Evolutionary conservation across 2,888 invertebrate genomes (phyloP), one percentile per base, ranked within the genome.

Genomic region (Coenonympha glycerion): DNA sequence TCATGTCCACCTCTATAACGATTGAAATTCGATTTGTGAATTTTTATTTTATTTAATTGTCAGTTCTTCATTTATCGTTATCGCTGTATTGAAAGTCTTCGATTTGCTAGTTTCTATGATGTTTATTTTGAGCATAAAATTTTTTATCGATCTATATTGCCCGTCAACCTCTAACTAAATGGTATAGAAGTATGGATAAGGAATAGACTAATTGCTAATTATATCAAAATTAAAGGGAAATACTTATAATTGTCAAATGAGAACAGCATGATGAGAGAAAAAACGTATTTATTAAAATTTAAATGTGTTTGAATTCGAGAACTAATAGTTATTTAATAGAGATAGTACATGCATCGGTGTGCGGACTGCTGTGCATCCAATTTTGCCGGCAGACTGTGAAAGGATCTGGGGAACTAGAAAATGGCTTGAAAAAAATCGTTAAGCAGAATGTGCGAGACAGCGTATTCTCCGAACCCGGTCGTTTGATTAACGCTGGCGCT

Each of bases 361-460:
- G 48, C 60, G 64, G 65, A 63, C 44, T 46, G 48, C 54, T 60
- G 69, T 70, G 77, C 79, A 80, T 80, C 78, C 79, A 80, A 80
- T 80, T 79, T 78, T 73, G 71, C 69, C 67, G 66, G 60, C 59
- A 66, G 66, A 62, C 69, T 67, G 69, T 58, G 59, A 69, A 58
- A 68, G 62, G 64, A 64, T 63, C 52, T 50, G 39, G 45, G 45
- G 49, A 50, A 62, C 58, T 53, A 58, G 57, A 53, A 57, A 58
- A 53, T 45, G 40, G 46, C 48, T 46, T 18, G 49, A 48, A 55
- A 55, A 37, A 57, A 57, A 39, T 49, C 52, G 54, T 55, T 47
- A n/a, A 49, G 49, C 46, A 45, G 52, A 56, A 36, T 47, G 51
- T 49, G 26, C 24, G 46, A 48, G 48, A 45, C 51, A 40, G 45